Percentiles rank a stretch among this genome's conserved stretches.
Evolutionary conservation across 2,797 vertebrate species (phyloP).

Genomic region (Buphagus erythrorhynchus): DNA sequence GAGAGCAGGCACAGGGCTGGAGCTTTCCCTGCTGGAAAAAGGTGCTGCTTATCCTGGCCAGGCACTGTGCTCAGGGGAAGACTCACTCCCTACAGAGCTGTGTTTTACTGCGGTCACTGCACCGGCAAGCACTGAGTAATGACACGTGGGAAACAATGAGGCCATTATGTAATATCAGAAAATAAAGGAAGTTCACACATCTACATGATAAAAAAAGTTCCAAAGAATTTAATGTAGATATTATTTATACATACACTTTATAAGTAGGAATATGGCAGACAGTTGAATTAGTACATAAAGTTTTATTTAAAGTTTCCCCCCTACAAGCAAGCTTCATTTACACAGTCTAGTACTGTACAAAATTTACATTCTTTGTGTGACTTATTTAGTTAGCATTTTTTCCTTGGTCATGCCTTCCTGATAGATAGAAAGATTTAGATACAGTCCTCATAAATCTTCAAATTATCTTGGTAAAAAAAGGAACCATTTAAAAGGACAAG

Average conservation of each 20-base stretch:
- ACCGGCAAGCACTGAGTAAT: neutral
- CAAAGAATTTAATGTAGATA: conserved; percentile 62
- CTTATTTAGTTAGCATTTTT: conserved; percentile 78
- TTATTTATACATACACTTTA: conserved; percentile 66
- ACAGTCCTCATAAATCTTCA: conserved; percentile 78
- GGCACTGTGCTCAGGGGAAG: accelerated
- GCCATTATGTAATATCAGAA: neutral
- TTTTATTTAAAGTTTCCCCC: conserved; percentile 87
- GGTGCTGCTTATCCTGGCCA: neutral
- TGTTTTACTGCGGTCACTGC: accelerated
- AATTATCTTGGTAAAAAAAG: conserved; percentile 71
- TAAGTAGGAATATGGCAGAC: conserved; percentile 73
- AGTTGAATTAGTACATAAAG: conserved; percentile 83
- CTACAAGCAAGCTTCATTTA: conserved; percentile 88
- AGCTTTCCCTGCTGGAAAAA: neutral
- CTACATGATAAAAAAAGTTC: conserved; percentile 65
- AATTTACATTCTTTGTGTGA: conserved; percentile 83
- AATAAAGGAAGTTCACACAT: conserved; percentile 44
- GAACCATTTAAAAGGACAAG: conserved; percentile 77
- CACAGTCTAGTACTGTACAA: conserved; percentile 86
- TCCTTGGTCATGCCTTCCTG: conserved; percentile 80
- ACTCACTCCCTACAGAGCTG: accelerated
- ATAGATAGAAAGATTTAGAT: conserved; percentile 83
- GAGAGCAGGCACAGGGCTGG: neutral
- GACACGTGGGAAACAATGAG: neutral